A percentile compares a stretch with the other conserved stretches of the same genome.
Conservation (phyloP, 2,113 vertebrate species). For the Petrocephalus zakoni region DNA sequence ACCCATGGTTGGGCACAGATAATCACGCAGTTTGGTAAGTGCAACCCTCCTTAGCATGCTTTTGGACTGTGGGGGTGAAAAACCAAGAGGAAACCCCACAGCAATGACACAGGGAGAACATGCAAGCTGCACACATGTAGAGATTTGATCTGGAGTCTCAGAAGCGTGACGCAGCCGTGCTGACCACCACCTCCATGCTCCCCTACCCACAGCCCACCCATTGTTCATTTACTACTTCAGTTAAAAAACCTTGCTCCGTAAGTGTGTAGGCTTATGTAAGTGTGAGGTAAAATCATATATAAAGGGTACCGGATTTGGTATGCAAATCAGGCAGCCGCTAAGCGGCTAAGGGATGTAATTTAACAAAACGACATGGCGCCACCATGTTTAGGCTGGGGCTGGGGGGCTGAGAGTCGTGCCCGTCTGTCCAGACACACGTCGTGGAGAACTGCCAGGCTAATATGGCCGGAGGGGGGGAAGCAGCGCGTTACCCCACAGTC, state of each 20-base stretch:
- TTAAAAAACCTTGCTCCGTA: background rate
- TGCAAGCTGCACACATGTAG: background rate
- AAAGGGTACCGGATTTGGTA: background rate
- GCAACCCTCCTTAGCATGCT: background rate
- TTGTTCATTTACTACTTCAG: background rate
- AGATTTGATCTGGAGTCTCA: background rate
- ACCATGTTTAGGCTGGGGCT: background rate
- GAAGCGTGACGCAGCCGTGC: background rate
- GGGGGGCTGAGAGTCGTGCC: background rate
- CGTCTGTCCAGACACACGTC: background rate
- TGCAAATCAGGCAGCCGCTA: background rate
- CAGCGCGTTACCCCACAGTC: constrained; percentile 45
- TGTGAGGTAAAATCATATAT: background rate
- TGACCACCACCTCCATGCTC: background rate
- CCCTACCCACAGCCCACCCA: background rate
- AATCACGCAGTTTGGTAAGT: background rate
- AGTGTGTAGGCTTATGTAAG: background rate
- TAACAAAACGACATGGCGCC: background rate
- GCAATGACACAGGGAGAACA: background rate
- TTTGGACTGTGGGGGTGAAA: background rate
- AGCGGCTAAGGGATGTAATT: background rate
- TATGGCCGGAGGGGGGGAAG: constrained; percentile 28
- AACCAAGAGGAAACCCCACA: background rate
- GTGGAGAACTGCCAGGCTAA: constrained; percentile 34
- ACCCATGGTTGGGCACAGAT: background rate